Evolutionary conservation across 2,888 invertebrate species (phyloP), one percentile per base, ranked within the genome.

Genomic region (Noctua comes): DNA sequence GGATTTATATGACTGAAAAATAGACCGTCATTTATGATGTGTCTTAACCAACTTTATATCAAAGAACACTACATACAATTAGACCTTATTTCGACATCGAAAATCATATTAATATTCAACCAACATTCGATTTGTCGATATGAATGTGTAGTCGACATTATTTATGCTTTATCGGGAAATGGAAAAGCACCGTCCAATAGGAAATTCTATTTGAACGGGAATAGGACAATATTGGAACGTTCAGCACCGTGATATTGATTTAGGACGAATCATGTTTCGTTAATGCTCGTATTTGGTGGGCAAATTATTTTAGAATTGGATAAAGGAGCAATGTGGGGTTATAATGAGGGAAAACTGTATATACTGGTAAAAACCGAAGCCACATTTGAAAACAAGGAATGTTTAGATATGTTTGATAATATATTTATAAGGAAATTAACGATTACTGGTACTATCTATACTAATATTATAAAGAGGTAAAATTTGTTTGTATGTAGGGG

Each of bases 151-250:
- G 27, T 27, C 72, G 43, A 77, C 71, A 82, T 78, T 81, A 82
- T 87, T 83, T 43, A 78, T 76, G 68, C 48, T 76, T 66, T 76
- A 83, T 78, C 71, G 77, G 84, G 71, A 89, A 85, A 89, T 88
- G 68, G 75, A 76, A 71, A 80, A 76, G 65, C 76, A 68, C 70
- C 80, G 74, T 80, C 65, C 71, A 59, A 72, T 81, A 57, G 87
- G 78, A 83, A 89, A 87, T 88, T 82, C 71, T 85, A 87, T 87
- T 87, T 85, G 78, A 31, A 73, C 64, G 59, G 40, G 64, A 78
- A 88, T 36, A 74, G 75, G 48, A 78, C 74, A 79, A 77, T 77
- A 80, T 88, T 74, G 66, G 68, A 75, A 64, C 54, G 73, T 69
- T 71, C 66, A 48, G 62, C n/a, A n/a, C 59, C 73, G 65, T 68